Evolutionary conservation across 53 echinoderm and acorn worm genomes (phyloP).

Genomic region (Actinopyga echinites): DNA sequence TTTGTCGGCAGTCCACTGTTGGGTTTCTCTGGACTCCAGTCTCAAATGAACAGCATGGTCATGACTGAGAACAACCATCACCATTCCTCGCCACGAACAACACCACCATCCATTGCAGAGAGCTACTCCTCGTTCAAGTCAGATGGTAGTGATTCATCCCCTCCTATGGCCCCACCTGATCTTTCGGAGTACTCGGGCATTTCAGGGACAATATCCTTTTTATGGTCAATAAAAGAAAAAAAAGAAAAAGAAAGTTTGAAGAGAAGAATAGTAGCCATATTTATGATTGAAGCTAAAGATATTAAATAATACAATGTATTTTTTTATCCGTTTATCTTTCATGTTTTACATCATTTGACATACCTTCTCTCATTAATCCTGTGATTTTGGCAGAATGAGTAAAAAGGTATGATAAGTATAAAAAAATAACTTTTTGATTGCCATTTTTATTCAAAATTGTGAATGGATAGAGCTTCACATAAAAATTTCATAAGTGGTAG

Average conservation of each 20-base stretch:
- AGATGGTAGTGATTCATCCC: conserved; percentile 65
- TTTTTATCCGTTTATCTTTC: too few species aligned
- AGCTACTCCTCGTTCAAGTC: conserved; percentile 74
- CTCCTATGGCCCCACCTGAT: conserved; percentile 60
- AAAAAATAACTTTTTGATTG: too few species aligned
- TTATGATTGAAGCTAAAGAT: too few species aligned
- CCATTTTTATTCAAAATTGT: too few species aligned
- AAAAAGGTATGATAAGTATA: too few species aligned
- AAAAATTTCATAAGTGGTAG: too few species aligned
- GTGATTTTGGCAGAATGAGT: too few species aligned
- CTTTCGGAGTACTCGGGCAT: conserved; percentile 79
- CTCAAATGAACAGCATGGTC: conserved; percentile 31
- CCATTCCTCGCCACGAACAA: conserved; percentile 47
- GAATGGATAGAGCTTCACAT: too few species aligned
- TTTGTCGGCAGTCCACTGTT: conserved; percentile 76
- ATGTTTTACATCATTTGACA: too few species aligned
- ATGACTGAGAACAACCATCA: conserved; percentile 60
- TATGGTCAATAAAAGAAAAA: background rate
- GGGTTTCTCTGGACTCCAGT: conserved; percentile 48
- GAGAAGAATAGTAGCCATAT: too few species aligned
- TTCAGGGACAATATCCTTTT: conserved; percentile 97
- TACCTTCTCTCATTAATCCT: too few species aligned
- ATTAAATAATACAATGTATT: too few species aligned
- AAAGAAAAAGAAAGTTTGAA: background rate
- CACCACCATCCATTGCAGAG: conserved; percentile 53